Percentiles rank a stretch among this genome's conserved stretches.
These are phyloP conservation scores for Deroplatys truncata DNA, from an alignment of 2,888 invertebrate species.

Conservation along the genomic window DNA sequence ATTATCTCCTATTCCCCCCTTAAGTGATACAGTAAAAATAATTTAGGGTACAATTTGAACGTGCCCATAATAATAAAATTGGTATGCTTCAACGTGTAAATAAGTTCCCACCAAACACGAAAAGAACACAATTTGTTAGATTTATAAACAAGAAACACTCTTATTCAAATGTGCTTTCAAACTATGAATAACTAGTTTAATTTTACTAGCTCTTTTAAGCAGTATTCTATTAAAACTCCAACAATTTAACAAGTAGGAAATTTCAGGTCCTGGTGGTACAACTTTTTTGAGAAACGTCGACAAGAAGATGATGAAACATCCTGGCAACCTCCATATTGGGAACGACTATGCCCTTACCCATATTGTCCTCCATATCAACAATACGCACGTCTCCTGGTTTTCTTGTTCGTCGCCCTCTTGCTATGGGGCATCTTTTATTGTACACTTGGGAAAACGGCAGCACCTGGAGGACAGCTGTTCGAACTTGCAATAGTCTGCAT, in stretches of 20 bases:
- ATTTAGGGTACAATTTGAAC: no score
- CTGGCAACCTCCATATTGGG: constrained; percentile 81
- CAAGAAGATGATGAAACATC: constrained; percentile 48
- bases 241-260: constrained; percentile 57
- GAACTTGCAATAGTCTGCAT: constrained; percentile 70
- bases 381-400: constrained; percentile 70
- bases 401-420: constrained; percentile 58
- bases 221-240: constrained; percentile 45
- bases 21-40: no score
- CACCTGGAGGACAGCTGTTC: constrained; percentile 80
- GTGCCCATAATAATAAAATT: no score
- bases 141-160: no score
- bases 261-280: constrained; percentile 69
- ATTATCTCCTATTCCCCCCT: no score
- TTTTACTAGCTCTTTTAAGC: not conserved
- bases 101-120: no score
- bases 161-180: not conserved
- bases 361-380: constrained; percentile 81
- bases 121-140: no score
- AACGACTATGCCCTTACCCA: constrained; percentile 76
- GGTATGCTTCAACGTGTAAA: no score
- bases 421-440: constrained; percentile 58
- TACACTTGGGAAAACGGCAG: constrained; percentile 70
- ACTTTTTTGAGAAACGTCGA: constrained; percentile 75
- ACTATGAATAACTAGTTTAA: not conserved